Evolutionary conservation across 1,140 invertebrate species (phyloP).

Genomic region (Macrosteles quadrilineatus): DNA sequence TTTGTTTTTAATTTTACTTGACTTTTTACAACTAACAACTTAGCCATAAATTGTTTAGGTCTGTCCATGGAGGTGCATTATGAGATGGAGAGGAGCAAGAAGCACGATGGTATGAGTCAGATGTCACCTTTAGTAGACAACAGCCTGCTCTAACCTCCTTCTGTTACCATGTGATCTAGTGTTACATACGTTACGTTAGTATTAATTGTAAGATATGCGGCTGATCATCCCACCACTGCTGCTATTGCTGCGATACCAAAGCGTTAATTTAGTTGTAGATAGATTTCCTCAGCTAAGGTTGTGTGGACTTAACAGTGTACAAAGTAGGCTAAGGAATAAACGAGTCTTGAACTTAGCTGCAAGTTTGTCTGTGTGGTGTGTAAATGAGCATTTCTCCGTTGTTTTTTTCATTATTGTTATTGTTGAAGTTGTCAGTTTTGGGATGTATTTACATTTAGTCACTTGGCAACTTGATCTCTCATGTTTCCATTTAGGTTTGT

Average conservation of each 20-base stretch:
- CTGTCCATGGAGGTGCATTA: conserved; percentile 74
- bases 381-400: neutral
- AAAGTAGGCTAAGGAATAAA: neutral
- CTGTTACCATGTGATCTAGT: conserved; percentile 12
- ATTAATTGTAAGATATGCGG: conserved; percentile 17
- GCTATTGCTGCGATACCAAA: conserved; percentile 5
- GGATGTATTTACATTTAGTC: neutral
- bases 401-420: neutral
- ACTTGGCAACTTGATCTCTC: neutral
- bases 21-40: no score
- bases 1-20: no score
- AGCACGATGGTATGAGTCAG: conserved; percentile 63
- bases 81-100: conserved; percentile 65
- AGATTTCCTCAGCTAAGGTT: neutral
- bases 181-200: neutral
- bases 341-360: neutral
- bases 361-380: neutral
- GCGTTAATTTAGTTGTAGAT: neutral
- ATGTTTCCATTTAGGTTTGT: no score
- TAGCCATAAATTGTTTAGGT: no score
- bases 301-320: neutral
- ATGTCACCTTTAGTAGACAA: conserved; percentile 78
- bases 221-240: neutral
- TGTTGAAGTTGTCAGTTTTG: conserved; percentile 10
- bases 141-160: conserved; percentile 47